phyloP scores from a whole-genome alignment of 2,113 vertebrate species.

The Stigmatopora nigra region DNA sequence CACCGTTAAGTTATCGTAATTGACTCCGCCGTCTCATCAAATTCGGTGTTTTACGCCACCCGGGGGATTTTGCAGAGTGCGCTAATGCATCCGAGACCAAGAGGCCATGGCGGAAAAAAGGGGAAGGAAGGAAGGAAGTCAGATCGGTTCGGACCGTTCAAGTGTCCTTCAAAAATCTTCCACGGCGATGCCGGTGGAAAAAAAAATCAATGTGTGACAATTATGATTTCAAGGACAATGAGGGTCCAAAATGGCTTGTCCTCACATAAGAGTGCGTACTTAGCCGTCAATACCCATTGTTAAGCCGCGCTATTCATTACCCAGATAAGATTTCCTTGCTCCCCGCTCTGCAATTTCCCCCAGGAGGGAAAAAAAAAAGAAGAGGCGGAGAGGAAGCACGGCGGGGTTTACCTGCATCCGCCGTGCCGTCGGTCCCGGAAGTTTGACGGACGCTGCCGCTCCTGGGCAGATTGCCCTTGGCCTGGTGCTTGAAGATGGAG shows the following conservation, averaged over 20 bases:
- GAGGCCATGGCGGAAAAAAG: constrained; percentile 14
- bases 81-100: constrained; percentile 18
- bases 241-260: constrained; percentile 54
- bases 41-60: constrained; percentile 11
- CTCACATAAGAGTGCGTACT: constrained; percentile 46
- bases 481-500: constrained; percentile 90
- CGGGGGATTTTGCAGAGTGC: constrained; percentile 10
- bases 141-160: constrained; percentile 38
- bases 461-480: constrained; percentile 81
- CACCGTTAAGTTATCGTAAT: constrained; percentile 46
- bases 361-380: constrained; percentile 21
- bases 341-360: constrained; percentile 51
- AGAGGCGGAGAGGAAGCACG: constrained; percentile 6
- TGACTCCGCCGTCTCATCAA: constrained; percentile 24
- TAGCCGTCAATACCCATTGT: constrained; percentile 62
- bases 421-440: constrained; percentile 70
- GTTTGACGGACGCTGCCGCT: constrained; percentile 80
- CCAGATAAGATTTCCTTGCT: constrained; percentile 61
- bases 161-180: constrained; percentile 46
- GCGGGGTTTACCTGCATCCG: constrained; percentile 70
- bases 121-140: too few species aligned
- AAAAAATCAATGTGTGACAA: constrained; percentile 64
- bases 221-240: constrained; percentile 65
- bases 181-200: constrained; percentile 35
- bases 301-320: constrained; percentile 61